A percentile compares a stretch with the other conserved stretches of the same genome.
Evolutionary conservation across 2,888 invertebrate genomes (phyloP).

Genomic region (Crocallis elinguaria): DNA sequence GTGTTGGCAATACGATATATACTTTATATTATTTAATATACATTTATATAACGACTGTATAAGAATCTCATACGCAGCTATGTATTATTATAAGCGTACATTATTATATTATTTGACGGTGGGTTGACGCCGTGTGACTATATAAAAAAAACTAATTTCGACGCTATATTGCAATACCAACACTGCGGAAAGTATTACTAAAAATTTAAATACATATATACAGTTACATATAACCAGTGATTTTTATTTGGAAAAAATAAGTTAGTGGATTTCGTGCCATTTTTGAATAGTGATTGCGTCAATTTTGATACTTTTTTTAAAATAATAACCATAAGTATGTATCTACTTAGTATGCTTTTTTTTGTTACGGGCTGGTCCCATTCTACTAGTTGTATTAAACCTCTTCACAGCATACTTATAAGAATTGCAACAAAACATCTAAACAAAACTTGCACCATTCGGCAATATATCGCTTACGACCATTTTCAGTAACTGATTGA

Average conservation of each 20-base stretch:
- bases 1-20: constrained; percentile 64
- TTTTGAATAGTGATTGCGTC: neutral
- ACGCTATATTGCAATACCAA: no score
- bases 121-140: constrained; percentile 49
- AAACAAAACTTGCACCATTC: no score
- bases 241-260: no score
- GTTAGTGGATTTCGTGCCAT: neutral
- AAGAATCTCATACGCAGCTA: constrained; percentile 63
- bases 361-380: neutral
- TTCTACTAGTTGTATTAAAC: no score
- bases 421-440: no score
- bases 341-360: no score
- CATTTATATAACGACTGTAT: constrained; percentile 47
- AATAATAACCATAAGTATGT: no score
- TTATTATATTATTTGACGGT: constrained; percentile 32
- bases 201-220: neutral
- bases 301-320: neutral
- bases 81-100: constrained; percentile 54
- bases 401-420: no score
- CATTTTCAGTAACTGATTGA: no score
- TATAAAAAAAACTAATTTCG: neutral
- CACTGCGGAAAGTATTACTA: no score
- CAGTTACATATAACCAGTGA: neutral
- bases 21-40: constrained; percentile 42
- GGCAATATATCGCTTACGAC: no score